Evolutionary conservation across 1,140 invertebrate species (phyloP).

Genomic region (Heliothis virescens): DNA sequence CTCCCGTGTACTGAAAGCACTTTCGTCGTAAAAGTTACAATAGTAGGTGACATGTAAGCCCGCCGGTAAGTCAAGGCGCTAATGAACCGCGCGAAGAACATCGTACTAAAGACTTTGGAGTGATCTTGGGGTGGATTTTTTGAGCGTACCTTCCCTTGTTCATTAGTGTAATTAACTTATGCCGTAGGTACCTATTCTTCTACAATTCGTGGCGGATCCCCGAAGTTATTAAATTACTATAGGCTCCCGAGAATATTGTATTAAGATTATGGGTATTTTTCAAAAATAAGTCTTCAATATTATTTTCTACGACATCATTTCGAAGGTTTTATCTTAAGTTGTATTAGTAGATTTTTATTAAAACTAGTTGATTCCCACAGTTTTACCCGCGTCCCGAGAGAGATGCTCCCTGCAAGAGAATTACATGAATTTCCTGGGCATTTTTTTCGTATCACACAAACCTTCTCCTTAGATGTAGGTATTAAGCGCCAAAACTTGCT

Average conservation of each 20-base stretch:
- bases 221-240: conserved; percentile 76
- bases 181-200: conserved; percentile 66
- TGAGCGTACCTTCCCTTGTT: conserved; percentile 82
- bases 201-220: conserved; percentile 72
- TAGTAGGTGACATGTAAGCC: conserved; percentile 64
- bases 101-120: conserved; percentile 83
- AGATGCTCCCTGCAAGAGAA: too few relatives aligned
- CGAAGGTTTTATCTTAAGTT: background rate
- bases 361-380: too few relatives aligned
- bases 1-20: conserved; percentile 2
- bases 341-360: background rate
- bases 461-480: too few relatives aligned
- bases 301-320: background rate
- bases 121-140: conserved; percentile 82
- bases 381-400: too few relatives aligned
- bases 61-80: conserved; percentile 66
- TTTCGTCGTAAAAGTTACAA: conserved; percentile 30
- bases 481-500: too few relatives aligned
- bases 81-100: conserved; percentile 84
- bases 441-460: too few relatives aligned
- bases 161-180: conserved; percentile 86
- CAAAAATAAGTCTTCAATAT: background rate
- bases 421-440: too few relatives aligned
- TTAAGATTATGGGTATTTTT: background rate
- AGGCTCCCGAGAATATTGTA: conserved; percentile 52